Evolutionary conservation across 2,113 vertebrate species (phyloP), one percentile per base, ranked within the genome.

Genomic region (Otus sunia): DNA sequence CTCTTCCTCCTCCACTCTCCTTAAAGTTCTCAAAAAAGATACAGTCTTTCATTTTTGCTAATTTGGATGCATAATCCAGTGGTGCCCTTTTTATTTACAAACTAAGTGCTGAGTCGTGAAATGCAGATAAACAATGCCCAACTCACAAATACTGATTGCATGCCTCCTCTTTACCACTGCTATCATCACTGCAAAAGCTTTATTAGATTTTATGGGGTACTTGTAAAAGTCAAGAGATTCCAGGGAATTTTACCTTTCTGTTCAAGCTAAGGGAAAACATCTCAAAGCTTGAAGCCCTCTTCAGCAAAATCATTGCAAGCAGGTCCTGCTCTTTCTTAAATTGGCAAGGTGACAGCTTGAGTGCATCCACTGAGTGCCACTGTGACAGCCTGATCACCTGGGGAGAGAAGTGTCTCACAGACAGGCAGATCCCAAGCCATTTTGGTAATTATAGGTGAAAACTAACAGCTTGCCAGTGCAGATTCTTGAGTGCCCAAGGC

Each of bases 381-480:
- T 41, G 43, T 94, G 77, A 62, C 76, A 87, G 74, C 60, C 83
- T 88, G 89, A 87, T 94, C 92, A 92, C 77, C 84, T 92, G 80
- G 69, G 73, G 92, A 95, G 45, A 92, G 53, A 76, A 87, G 36
- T 15, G 26, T 92, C 73, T 91, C 7, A 3, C 84, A 90, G 88
- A 68, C 29, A 79, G 82, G 92, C 89, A 73, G 91, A 79, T 95
- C 77, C 80, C 86, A 45, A 88, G 69, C 74, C 74, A 91, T 88
- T 92, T 41, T 71, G 72, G 59, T 96, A 92, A 96, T 96, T 91
- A 56, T 59, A 91, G 91, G 92, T 96, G 92, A 94, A 96, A 95
- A 92, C 74, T 80, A 96, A 86, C 84, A 95, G 89, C 84, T 95
- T 94, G 82, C 60, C 68, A 23, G 50, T 25, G 50, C 95, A 88